Conservation (phyloP, 2,797 vertebrate genomes). For the Calcarius lapponicus region DNA sequence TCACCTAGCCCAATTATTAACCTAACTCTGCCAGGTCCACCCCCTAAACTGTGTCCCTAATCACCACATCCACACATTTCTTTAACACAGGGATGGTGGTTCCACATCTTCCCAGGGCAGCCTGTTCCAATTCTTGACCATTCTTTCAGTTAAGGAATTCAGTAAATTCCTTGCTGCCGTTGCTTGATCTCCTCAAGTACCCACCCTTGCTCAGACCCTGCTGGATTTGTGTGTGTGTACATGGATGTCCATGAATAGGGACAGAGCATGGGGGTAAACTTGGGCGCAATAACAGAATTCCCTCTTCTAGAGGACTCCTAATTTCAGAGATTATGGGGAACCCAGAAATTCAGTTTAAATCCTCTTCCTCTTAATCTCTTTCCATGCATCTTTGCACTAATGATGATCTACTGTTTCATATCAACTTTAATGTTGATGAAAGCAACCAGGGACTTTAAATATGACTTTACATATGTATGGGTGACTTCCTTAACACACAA, state of each 20-base stretch:
- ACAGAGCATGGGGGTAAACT: neutral
- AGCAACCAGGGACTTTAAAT: neutral
- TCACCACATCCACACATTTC: neutral
- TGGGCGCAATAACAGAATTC: neutral
- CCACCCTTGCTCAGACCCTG: neutral
- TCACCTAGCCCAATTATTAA: neutral
- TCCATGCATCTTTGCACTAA: neutral
- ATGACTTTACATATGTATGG: neutral
- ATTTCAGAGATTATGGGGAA: neutral
- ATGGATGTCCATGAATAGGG: neutral
- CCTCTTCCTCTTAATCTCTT: neutral
- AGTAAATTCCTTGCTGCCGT: neutral
- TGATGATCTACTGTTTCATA: neutral
- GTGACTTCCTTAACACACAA: neutral
- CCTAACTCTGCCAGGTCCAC: neutral
- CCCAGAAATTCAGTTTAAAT: neutral
- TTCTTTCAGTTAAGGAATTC: neutral
- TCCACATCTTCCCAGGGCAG: neutral
- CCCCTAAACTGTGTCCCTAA: neutral
- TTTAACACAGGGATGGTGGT: neutral
- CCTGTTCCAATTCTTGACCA: too few relatives aligned
- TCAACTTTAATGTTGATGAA: neutral
- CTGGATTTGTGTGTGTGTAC: neutral
- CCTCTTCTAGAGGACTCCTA: neutral
- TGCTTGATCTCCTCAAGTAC: neutral